Conservation (phyloP, 2,888 invertebrate genomes). For the Fragum fragum region DNA sequence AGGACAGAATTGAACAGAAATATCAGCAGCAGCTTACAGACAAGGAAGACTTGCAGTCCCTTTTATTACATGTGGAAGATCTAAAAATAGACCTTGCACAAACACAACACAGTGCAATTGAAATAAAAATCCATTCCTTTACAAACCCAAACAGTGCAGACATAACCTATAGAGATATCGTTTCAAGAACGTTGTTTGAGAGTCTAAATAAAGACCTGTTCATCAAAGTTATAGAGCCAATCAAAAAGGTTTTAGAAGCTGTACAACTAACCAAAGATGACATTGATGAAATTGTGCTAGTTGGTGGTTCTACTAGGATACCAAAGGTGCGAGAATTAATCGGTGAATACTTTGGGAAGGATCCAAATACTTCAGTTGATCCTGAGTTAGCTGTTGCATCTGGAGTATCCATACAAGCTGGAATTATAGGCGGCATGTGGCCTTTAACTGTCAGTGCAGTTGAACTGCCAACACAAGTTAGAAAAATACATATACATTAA, state of each 20-base stretch:
- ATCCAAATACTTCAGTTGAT: conserved; percentile 85
- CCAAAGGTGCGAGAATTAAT: conserved; percentile 87
- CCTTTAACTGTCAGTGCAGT: conserved; percentile 87
- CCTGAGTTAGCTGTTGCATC: conserved; percentile 88
- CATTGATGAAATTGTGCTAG: conserved; percentile 88
- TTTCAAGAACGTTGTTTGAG: conserved; percentile 87
- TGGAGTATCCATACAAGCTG: conserved; percentile 88
- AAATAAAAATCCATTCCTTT: conserved; percentile 83
- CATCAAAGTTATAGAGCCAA: conserved; percentile 87
- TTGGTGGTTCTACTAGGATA: conserved; percentile 88
- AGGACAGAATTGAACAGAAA: conserved; percentile 78
- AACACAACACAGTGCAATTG: conserved; percentile 74
- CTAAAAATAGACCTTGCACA: conserved; percentile 86
- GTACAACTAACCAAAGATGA: conserved; percentile 83
- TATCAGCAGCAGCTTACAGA: conserved; percentile 82
- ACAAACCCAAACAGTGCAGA: conserved; percentile 58
- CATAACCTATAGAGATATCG: conserved; percentile 74
- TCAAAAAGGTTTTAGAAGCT: conserved; percentile 86
- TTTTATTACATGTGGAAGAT: conserved; percentile 86
- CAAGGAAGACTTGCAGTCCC: conserved; percentile 86
- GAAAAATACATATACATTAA: conserved; percentile 81
- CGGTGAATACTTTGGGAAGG: conserved; percentile 85
- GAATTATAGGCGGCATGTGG: conserved; percentile 88
- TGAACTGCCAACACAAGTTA: conserved; percentile 82
- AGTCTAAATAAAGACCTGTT: conserved; percentile 87